A percentile compares a stretch with the other conserved stretches of the same genome.
Conservation (phyloP, 2,888 invertebrate species). For the Polydesmus complanatus region DNA sequence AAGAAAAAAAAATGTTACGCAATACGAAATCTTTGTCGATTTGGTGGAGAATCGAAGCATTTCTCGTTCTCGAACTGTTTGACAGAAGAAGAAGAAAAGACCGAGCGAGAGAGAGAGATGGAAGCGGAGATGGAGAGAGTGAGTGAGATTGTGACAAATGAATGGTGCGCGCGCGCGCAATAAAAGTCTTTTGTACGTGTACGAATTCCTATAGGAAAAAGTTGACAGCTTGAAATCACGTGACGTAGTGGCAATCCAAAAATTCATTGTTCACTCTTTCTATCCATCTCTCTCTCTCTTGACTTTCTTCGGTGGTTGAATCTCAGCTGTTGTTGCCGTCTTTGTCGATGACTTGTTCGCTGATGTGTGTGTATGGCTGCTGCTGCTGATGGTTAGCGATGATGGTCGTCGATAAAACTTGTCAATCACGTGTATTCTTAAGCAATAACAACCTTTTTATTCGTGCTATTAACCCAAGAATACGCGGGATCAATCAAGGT, state of each 20-base stretch:
- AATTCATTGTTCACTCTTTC: not conserved
- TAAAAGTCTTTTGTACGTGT: too few relatives aligned
- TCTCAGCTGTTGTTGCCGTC: not conserved
- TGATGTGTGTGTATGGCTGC: not conserved
- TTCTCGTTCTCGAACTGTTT: too few relatives aligned
- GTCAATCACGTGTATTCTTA: conserved; percentile 99
- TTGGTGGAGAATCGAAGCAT: too few relatives aligned
- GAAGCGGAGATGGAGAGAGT: too few relatives aligned
- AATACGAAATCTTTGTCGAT: too few relatives aligned
- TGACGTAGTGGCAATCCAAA: not conserved
- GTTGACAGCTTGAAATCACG: not conserved
- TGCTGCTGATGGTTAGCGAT: not conserved
- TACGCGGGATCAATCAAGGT: conserved; percentile 80
- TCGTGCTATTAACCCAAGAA: conserved; percentile 98
- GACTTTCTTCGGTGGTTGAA: not conserved
- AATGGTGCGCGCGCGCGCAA: too few relatives aligned
- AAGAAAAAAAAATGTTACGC: too few relatives aligned
- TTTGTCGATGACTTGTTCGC: not conserved
- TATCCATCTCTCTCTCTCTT: not conserved
- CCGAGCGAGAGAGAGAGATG: too few relatives aligned
- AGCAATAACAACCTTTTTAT: conserved; percentile 90
- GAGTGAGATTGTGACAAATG: too few relatives aligned
- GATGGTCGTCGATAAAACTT: conserved; percentile 36
- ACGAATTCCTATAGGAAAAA: not conserved
- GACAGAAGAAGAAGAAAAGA: too few relatives aligned